Evolutionary conservation across 2,113 vertebrate genomes (phyloP).

Genomic region (Microcebus ravelobensis): DNA sequence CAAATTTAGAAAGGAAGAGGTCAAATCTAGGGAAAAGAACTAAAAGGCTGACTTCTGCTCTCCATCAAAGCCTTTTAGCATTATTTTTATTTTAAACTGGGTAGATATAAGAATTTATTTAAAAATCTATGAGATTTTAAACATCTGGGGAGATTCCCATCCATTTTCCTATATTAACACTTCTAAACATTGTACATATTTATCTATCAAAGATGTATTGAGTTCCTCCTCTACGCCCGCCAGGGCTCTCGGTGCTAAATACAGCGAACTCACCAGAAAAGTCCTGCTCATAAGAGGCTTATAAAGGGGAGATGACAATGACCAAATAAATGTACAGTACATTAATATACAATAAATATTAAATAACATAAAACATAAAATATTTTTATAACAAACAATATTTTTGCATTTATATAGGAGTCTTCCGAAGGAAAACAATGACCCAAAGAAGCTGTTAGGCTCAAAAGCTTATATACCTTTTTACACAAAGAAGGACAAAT

Average conservation of each 20-base stretch:
- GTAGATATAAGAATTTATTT: background rate
- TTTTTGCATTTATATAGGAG: background rate
- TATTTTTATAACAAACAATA: background rate
- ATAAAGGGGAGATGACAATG: background rate
- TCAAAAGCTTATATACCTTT: background rate
- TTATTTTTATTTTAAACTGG: too few species aligned
- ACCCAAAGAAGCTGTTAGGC: background rate
- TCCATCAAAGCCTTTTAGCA: too few species aligned
- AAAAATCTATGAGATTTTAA: background rate
- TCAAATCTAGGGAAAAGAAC: background rate
- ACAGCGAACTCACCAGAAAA: background rate
- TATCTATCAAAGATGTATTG: background rate
- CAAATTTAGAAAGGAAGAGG: background rate
- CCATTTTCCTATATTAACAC: background rate
- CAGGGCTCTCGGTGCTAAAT: background rate
- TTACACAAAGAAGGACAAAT: background rate
- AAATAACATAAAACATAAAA: background rate
- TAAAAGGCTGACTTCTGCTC: background rate
- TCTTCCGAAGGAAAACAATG: background rate
- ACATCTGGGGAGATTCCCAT: background rate
- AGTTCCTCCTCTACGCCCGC: background rate
- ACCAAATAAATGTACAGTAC: background rate
- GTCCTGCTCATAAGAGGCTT: background rate
- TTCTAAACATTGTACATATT: background rate
- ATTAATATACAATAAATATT: background rate